Evolutionary conservation across 2,797 vertebrate genomes (phyloP).

Genomic region (Typhlichthys subterraneus): DNA sequence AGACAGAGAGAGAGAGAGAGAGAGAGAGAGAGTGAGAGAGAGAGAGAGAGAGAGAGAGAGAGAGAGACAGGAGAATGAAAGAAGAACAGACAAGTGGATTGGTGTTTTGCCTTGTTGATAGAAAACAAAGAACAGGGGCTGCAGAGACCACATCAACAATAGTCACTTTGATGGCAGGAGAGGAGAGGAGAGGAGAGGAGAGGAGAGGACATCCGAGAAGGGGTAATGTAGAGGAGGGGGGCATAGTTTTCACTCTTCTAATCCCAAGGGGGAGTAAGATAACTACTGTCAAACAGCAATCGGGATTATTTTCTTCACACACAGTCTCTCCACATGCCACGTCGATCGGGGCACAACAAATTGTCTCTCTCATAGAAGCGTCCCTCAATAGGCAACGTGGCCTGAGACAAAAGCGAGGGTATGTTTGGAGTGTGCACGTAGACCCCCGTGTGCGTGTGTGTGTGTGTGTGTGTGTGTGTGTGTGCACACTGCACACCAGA

Average conservation of each 20-base stretch:
- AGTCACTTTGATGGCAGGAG: constrained; percentile 44
- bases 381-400: constrained; percentile 35
- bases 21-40: constrained; percentile 2
- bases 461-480: too few relatives aligned
- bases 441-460: too few relatives aligned
- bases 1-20: too few relatives aligned
- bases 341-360: too few relatives aligned
- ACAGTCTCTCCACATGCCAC: constrained; percentile 10
- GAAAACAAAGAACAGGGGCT: constrained; percentile 48
- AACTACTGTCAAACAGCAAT: too few relatives aligned
- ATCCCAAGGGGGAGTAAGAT: too few relatives aligned
- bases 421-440: constrained; percentile 53
- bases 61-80: constrained; percentile 5
- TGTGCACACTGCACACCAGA: constrained; percentile 24
- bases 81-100: constrained; percentile 36
- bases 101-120: constrained; percentile 65
- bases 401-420: constrained; percentile 60
- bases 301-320: not conserved
- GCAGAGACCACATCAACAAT: constrained; percentile 44
- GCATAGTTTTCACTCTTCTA: not conserved
- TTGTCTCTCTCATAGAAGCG: constrained; percentile 14
- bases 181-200: not conserved
- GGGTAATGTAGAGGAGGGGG: not conserved
- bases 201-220: not conserved
- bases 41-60: constrained; percentile 5